Percentiles rank a stretch among this genome's conserved stretches.
Evolutionary conservation across 2,888 invertebrate species (phyloP).

Genomic region (Eurytoma californica): DNA sequence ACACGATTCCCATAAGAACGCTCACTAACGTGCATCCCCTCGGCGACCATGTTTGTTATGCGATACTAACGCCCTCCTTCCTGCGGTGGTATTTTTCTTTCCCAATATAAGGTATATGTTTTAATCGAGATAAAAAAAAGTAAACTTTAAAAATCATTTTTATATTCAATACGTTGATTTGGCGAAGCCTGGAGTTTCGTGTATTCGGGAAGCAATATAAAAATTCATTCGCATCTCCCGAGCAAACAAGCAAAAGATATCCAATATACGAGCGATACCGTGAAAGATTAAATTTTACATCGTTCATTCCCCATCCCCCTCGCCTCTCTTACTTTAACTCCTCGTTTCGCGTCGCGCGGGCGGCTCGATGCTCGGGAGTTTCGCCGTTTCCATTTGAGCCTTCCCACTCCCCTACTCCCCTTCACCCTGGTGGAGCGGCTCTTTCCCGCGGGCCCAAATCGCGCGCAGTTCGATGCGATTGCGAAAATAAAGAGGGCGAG

Average conservation of each 20-base stretch:
- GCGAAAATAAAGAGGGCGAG: constrained; percentile 28
- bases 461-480: constrained; percentile 28
- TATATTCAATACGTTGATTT: no score
- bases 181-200: not conserved
- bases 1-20: no score
- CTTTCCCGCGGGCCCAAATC: constrained; percentile 17
- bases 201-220: not conserved
- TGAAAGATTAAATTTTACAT: constrained; percentile 54
- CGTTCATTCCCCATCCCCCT: constrained; percentile 55
- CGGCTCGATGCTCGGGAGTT: constrained; percentile 33
- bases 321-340: constrained; percentile 19
- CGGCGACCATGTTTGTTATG: no score
- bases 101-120: no score
- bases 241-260: constrained; percentile 29
- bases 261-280: constrained; percentile 21
- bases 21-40: no score
- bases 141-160: no score
- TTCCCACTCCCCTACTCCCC: not conserved
- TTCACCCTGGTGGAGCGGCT: constrained; percentile 30
- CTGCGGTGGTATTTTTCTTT: no score
- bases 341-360: not conserved
- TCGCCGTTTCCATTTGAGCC: constrained; percentile 50
- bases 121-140: no score
- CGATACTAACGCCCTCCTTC: no score
- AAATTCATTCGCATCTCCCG: not conserved